Conservation (phyloP, 2,888 invertebrate species). For the Disparrhopalites patrizii region DNA sequence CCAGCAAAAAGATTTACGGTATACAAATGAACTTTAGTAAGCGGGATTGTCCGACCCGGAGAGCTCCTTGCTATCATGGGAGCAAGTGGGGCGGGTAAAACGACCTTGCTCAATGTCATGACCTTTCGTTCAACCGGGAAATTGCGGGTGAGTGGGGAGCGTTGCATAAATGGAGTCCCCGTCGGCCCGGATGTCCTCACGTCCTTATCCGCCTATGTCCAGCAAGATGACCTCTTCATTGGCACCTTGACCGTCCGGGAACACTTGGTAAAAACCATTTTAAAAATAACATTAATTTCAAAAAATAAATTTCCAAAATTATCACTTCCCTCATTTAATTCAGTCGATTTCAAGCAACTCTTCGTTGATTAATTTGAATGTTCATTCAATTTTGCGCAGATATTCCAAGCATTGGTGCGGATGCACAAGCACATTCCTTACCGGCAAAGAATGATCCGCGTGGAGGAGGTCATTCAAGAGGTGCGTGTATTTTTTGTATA, state of each 20-base stretch:
- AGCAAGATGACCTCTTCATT: conserved; percentile 92
- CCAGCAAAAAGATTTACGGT: too few species aligned
- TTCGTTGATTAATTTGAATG: not conserved
- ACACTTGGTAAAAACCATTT: conserved; percentile 67
- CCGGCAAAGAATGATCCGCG: conserved; percentile 68
- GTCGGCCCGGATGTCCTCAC: conserved; percentile 65
- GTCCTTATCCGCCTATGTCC: conserved; percentile 82
- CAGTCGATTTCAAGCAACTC: not conserved
- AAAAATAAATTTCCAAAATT: not conserved
- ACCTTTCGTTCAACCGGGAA: conserved; percentile 69
- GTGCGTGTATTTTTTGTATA: conserved; percentile 54
- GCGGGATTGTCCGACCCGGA: conserved; percentile 77
- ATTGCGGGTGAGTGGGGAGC: conserved; percentile 60
- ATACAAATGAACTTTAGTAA: too few species aligned
- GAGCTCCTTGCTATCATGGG: conserved; percentile 84
- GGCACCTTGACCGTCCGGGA: conserved; percentile 84
- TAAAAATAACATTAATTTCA: too few species aligned
- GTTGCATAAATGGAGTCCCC: conserved; percentile 70
- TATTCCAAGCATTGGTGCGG: conserved; percentile 68
- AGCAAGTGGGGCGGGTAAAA: conserved; percentile 85
- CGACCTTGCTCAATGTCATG: conserved; percentile 83
- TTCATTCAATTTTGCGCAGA: not conserved
- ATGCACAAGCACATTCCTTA: conserved; percentile 76
- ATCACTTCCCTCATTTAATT: not conserved
- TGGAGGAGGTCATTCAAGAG: conserved; percentile 81